Evolutionary conservation across 2,888 invertebrate genomes (phyloP), one percentile per base, ranked within the genome.

Genomic region (Acanthopleura granulata): DNA sequence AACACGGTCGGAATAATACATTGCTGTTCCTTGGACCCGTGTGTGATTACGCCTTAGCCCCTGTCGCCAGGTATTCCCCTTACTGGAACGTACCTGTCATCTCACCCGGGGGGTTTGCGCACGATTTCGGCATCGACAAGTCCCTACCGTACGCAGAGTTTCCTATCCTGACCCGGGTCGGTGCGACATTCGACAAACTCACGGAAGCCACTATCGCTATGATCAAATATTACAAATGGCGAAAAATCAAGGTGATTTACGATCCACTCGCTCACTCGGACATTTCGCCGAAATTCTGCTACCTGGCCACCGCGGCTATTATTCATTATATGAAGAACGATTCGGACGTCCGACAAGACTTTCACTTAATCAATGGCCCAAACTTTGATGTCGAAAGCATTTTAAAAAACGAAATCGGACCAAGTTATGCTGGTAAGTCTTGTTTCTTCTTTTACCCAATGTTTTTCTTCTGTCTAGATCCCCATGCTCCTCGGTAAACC

Each of bases 81-180:
- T 95, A 95, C 89, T 96, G 96, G 96, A 96, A 96, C 89, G 94
- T 95, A 0, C 96, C 96, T 0, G 95, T 97, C 82, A 95, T 96
- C 84, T 96, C 96, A 16, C 79, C 88, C 1, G 88, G 88, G 0
- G 88, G 86, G 0, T 76, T 87, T 73, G 86, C 87, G 0, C 80
- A 81, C 30, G 87, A 87, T 74, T 88, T 88, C 77, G 80, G 80
- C 15, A 75, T 72, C 16, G 75, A 81, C 66, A 80, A 82, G 80
- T 72, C 74, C 4, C 40, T 30, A 4, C 25, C 73, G 0, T 76
- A 75, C 16, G 74, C 77, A 0, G 83, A 84, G 50, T 86, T 79
- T 72, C 71, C 72, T 11, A 80, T 83, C 0, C 73, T 86, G 50
- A 86, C 86, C 16, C 77, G 89, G 40, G 82, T 88, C 0, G 87